Percentiles rank a stretch among this genome's conserved stretches.
Conservation (phyloP, 2,888 invertebrate species). For the Torymus aiolomorphi region DNA sequence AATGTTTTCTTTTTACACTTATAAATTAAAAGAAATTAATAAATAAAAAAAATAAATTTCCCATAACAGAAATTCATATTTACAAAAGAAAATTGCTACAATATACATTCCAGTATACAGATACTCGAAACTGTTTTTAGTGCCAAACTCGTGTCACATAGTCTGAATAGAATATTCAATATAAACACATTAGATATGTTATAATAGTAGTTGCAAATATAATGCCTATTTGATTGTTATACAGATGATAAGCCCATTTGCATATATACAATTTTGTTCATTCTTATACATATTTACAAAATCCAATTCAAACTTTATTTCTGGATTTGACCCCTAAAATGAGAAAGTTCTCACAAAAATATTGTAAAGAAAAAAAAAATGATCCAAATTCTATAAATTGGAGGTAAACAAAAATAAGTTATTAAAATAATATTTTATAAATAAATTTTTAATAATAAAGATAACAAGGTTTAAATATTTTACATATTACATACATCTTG, state of each 20-base stretch:
- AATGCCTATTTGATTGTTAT: constrained; percentile 29
- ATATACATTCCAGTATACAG: constrained; percentile 30
- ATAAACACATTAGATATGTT: constrained; percentile 45
- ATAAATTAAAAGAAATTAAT: background rate
- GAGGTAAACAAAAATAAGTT: too few relatives aligned
- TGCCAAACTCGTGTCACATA: background rate
- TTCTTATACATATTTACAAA: constrained; percentile 51
- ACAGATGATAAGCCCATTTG: constrained; percentile 42
- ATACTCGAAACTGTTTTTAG: constrained; percentile 15
- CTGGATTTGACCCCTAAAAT: background rate
- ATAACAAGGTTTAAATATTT: background rate
- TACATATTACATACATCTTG: too few relatives aligned
- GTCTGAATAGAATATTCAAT: constrained; percentile 36
- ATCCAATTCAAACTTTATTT: background rate
- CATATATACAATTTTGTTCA: constrained; percentile 45
- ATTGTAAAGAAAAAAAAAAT: too few relatives aligned
- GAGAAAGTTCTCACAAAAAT: background rate
- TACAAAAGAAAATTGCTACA: constrained; percentile 41
- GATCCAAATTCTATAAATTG: too few relatives aligned
- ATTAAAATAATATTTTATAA: background rate
- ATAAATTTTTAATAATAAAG: background rate
- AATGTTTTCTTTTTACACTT: too few relatives aligned
- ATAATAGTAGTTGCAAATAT: constrained; percentile 18
- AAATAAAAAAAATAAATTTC: constrained; percentile 22
- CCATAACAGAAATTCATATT: constrained; percentile 49